Evolutionary conservation across 2,888 invertebrate species (phyloP).

Genomic region (Pyrgus malvae): DNA sequence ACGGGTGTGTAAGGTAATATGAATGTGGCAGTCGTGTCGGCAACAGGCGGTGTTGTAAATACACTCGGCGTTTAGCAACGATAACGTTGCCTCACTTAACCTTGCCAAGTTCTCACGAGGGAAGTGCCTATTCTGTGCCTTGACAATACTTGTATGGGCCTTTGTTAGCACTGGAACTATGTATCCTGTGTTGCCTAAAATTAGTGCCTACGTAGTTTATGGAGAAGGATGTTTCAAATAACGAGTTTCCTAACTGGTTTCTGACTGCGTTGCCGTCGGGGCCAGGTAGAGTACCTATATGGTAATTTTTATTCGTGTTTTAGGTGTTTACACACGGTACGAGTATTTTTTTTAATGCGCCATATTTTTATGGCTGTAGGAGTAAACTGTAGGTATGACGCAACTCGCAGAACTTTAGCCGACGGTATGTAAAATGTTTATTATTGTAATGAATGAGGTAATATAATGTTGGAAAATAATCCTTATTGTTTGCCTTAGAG

Average conservation of each 20-base stretch:
- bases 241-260: conserved; percentile 43
- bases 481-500: conserved; percentile 30
- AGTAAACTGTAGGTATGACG: conserved; percentile 6
- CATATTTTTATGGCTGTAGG: conserved; percentile 7
- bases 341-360: conserved; percentile 22
- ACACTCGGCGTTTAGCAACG: conserved; percentile 79
- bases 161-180: conserved; percentile 68
- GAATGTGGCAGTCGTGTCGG: conserved; percentile 62
- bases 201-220: conserved; percentile 35
- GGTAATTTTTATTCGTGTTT: conserved; percentile 16
- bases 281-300: conserved; percentile 27
- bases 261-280: conserved; percentile 16
- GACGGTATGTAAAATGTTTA: background rate
- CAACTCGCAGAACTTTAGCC: conserved; percentile 19
- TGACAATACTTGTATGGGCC: conserved; percentile 78
- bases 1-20: conserved; percentile 32
- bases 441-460: background rate
- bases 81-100: conserved; percentile 79
- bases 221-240: conserved; percentile 43
- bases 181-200: conserved; percentile 71
- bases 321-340: conserved; percentile 10
- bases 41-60: conserved; percentile 78
- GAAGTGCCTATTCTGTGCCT: conserved; percentile 80
- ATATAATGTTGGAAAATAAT: conserved; percentile 8
- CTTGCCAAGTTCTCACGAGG: conserved; percentile 81